Percentiles rank a stretch among this genome's conserved stretches.
Conservation (phyloP, 1,140 invertebrate genomes). For the Sycobia sp. region DNA sequence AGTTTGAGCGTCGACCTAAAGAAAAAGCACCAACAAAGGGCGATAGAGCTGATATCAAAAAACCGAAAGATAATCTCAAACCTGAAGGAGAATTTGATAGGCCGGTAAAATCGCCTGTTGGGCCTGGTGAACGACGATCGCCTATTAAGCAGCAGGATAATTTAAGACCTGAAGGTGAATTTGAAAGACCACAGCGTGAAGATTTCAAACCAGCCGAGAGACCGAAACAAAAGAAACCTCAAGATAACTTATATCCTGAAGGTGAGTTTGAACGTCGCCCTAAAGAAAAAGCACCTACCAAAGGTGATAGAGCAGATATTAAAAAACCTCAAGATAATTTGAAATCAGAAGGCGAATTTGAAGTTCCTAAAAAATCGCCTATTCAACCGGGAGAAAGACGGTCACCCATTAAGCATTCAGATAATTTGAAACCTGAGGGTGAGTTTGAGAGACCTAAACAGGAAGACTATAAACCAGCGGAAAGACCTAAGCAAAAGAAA, state of each 20-base stretch:
- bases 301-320: slow-evolving; percentile 49
- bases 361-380: slow-evolving; percentile 47
- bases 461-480: slow-evolving; percentile 56
- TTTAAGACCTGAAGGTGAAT: slow-evolving; percentile 64
- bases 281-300: slow-evolving; percentile 44
- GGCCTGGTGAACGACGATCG: slow-evolving; percentile 50
- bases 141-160: slow-evolving; percentile 55
- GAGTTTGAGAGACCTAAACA: slow-evolving; percentile 57
- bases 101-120: slow-evolving; percentile 61
- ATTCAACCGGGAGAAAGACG: slow-evolving; percentile 57
- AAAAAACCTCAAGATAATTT: slow-evolving; percentile 62
- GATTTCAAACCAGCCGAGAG: slow-evolving; percentile 44
- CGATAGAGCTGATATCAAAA: slow-evolving; percentile 57
- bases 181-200: slow-evolving; percentile 53
- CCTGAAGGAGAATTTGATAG: slow-evolving; percentile 48
- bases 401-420: slow-evolving; percentile 58
- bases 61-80: slow-evolving; percentile 61
- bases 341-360: slow-evolving; percentile 71
- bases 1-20: slow-evolving; percentile 50
- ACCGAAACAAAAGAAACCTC: slow-evolving; percentile 58
- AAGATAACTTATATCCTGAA: slow-evolving; percentile 66
- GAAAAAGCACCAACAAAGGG: slow-evolving; percentile 58
- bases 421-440: slow-evolving; percentile 65
- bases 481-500: slow-evolving; percentile 61
- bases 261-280: slow-evolving; percentile 39